Conservation (phyloP, 2,888 invertebrate genomes). For the Hedychridium roseum region DNA sequence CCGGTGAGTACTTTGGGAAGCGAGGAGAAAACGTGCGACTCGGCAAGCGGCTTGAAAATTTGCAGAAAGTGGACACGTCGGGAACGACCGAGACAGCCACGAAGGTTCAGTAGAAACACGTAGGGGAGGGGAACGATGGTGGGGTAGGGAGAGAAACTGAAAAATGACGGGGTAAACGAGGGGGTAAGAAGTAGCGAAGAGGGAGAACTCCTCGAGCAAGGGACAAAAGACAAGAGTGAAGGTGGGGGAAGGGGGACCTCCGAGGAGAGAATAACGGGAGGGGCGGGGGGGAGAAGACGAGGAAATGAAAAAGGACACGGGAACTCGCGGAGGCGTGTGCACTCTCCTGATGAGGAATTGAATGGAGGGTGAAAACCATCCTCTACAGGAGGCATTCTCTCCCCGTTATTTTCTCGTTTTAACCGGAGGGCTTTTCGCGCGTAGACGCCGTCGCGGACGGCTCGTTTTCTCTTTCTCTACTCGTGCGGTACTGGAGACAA, state of each 20-base stretch:
- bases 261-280: no score
- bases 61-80: background rate
- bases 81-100: constrained; percentile 4
- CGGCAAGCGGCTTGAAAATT: background rate
- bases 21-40: no score
- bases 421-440: constrained; percentile 24
- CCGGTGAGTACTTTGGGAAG: no score
- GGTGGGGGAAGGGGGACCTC: constrained; percentile 1
- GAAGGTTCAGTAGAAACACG: constrained; percentile 19
- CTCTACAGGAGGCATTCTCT: constrained; percentile 34
- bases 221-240: no score
- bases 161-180: no score
- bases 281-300: constrained; percentile 5
- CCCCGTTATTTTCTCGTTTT: constrained; percentile 38
- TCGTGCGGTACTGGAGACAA: constrained; percentile 23
- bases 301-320: constrained; percentile 19
- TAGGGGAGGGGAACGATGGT: constrained; percentile 8
- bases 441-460: constrained; percentile 1
- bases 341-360: constrained; percentile 48
- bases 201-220: no score
- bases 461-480: constrained; percentile 16
- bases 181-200: no score
- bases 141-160: constrained; percentile 5
- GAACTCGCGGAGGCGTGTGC: constrained; percentile 31
- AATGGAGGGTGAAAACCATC: constrained; percentile 39